Evolutionary conservation across 2,797 vertebrate genomes (phyloP).

Genomic region (Anabacerthia variegaticeps): DNA sequence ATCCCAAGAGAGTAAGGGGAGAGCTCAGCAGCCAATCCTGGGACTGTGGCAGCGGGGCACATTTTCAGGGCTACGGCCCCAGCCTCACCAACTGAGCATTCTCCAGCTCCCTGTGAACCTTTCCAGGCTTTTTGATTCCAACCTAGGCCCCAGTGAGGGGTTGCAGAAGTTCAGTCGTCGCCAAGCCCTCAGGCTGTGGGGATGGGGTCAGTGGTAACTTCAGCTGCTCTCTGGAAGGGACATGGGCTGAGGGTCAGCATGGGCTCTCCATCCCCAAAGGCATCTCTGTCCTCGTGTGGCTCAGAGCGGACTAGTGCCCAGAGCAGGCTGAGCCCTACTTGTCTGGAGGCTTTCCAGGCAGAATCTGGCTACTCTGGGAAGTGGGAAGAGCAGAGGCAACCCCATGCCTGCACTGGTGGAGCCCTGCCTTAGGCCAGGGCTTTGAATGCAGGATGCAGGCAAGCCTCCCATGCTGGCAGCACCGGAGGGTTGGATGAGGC

Average conservation of each 20-base stretch:
- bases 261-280: background rate
- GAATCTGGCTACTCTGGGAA: fast-evolving
- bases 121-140: background rate
- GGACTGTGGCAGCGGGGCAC: too few relatives aligned
- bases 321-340: background rate
- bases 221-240: background rate
- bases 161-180: background rate
- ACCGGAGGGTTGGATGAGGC: fast-evolving
- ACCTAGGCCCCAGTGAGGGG: background rate
- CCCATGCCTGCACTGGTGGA: fast-evolving
- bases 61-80: background rate
- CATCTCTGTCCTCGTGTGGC: fast-evolving
- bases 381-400: background rate
- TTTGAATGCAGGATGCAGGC: background rate
- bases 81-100: background rate
- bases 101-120: background rate
- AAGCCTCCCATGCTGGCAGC: background rate
- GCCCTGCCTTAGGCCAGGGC: fast-evolving
- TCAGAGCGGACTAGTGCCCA: background rate
- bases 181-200: background rate
- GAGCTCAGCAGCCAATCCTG: background rate
- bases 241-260: fast-evolving
- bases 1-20: too few relatives aligned
- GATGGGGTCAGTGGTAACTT: background rate
- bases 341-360: background rate